Conservation (phyloP, 2,888 invertebrate species). For the Phengaris arion region DNA sequence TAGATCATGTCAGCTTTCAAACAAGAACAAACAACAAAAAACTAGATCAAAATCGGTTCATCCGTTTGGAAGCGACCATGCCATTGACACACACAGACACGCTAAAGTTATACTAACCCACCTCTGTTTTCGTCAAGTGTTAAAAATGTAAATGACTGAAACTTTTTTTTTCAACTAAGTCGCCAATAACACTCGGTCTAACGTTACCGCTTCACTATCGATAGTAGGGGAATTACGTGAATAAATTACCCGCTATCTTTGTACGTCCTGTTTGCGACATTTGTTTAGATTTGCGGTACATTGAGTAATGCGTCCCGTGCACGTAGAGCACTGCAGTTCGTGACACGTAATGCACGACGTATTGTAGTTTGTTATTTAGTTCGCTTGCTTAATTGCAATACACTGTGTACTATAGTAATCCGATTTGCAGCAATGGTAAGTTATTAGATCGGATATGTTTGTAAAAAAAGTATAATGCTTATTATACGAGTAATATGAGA, state of each 20-base stretch:
- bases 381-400: background rate
- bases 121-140: too few relatives aligned
- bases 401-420: background rate
- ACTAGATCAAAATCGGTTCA: too few relatives aligned
- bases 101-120: too few relatives aligned
- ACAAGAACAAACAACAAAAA: too few relatives aligned
- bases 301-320: conserved; percentile 25
- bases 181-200: conserved; percentile 4
- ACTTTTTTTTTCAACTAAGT: too few relatives aligned
- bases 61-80: too few relatives aligned
- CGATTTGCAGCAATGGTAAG: background rate
- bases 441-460: background rate
- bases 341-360: conserved; percentile 8
- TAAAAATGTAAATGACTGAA: too few relatives aligned
- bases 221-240: background rate
- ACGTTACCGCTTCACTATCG: background rate
- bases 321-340: conserved; percentile 14
- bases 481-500: background rate
- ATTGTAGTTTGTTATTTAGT: conserved; percentile 7
- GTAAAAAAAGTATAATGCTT: background rate
- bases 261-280: conserved; percentile 25
- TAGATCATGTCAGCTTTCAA: too few relatives aligned
- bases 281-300: conserved; percentile 27
- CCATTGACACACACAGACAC: too few relatives aligned
- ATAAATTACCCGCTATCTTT: conserved; percentile 25